Evolutionary conservation across 2,888 invertebrate genomes (phyloP).

Genomic region (Acronicta alni): DNA sequence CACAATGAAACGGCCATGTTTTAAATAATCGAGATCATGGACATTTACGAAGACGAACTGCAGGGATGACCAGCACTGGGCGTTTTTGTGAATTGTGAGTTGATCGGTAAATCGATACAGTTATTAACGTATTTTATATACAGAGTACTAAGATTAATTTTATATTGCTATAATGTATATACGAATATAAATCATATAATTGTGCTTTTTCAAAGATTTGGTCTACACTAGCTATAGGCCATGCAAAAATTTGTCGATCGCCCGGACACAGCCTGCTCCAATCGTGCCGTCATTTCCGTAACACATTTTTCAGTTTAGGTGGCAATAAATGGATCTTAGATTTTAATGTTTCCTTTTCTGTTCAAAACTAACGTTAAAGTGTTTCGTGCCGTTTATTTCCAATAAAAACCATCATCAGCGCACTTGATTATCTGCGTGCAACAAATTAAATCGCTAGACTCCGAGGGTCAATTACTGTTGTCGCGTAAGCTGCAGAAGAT

Average conservation of each 20-base stretch:
- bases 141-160: no score
- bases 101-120: not conserved
- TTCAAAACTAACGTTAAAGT: not conserved
- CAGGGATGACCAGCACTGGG: slow-evolving; percentile 30
- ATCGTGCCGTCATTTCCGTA: no score
- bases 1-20: slow-evolving; percentile 30
- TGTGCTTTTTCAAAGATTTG: no score
- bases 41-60: slow-evolving; percentile 35
- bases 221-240: no score
- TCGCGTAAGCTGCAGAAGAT: not conserved
- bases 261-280: no score
- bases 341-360: not conserved
- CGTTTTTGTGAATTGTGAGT: not conserved
- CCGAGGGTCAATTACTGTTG: not conserved
- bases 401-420: no score
- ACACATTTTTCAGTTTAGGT: no score
- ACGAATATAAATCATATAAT: no score
- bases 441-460: not conserved
- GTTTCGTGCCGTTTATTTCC: no score
- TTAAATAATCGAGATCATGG: slow-evolving; percentile 39
- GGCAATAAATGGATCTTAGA: no score
- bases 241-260: no score
- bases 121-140: not conserved
- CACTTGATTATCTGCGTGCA: not conserved
- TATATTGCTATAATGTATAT: no score